Conservation (phyloP, 2,797 vertebrate genomes). For the Alca torda region DNA sequence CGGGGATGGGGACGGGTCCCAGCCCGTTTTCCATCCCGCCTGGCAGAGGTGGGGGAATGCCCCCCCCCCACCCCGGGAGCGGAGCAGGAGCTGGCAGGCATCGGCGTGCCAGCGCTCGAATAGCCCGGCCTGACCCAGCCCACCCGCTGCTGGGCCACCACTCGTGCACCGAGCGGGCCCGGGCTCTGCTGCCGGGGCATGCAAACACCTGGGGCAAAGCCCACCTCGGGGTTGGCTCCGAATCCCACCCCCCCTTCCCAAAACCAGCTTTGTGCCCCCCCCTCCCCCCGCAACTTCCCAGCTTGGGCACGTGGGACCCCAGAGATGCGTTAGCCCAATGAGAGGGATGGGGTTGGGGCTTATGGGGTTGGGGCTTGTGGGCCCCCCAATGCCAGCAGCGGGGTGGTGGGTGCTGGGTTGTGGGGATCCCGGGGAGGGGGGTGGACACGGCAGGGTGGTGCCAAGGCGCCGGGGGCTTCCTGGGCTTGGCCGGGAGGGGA, state of each 20-base stretch:
- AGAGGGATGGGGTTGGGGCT: background rate
- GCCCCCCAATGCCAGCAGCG: background rate
- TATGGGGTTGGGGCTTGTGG: rapidly evolving
- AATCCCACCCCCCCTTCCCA: background rate
- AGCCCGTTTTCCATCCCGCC: background rate
- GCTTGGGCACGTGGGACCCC: background rate
- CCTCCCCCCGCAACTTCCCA: too few species aligned
- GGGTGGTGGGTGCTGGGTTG: background rate
- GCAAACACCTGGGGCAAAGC: background rate
- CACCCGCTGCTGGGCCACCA: background rate
- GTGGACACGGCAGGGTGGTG: background rate
- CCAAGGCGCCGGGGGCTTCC: background rate
- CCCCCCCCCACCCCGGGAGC: background rate
- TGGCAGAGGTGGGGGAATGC: background rate
- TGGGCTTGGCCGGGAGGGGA: slow-evolving; percentile 17
- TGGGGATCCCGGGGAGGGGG: too few species aligned
- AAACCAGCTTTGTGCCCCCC: background rate
- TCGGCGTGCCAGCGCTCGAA: background rate
- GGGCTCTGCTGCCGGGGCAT: background rate
- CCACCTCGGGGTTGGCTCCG: background rate
- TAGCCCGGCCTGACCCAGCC: background rate
- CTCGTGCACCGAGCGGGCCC: background rate
- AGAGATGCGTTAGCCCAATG: rapidly evolving
- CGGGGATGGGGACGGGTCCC: background rate
- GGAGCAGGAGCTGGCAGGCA: background rate